Conservation (phyloP, 2,888 invertebrate species). For the Acronicta alni region DNA sequence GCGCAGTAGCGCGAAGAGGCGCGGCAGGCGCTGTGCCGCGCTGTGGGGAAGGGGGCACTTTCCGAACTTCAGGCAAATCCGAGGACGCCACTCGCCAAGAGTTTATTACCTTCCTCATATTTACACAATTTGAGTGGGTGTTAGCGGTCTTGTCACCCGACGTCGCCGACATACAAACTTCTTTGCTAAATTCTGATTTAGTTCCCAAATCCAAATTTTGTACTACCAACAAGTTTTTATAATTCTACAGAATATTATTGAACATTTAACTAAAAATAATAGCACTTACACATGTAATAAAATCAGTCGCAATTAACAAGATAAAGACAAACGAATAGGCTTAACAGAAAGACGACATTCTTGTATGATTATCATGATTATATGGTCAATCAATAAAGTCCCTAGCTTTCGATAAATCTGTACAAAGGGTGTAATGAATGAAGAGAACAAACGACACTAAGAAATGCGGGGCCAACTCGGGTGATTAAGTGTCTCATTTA, state of each 20-base stretch:
- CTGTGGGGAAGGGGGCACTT: constrained; percentile 75
- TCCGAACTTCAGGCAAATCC: constrained; percentile 84
- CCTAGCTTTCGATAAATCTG: constrained; percentile 58
- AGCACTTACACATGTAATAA: too few relatives aligned
- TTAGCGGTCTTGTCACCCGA: constrained; percentile 71
- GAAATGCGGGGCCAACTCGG: constrained; percentile 84
- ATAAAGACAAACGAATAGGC: too few relatives aligned
- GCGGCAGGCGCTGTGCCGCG: constrained; percentile 50
- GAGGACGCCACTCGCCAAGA: constrained; percentile 77
- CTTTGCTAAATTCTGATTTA: constrained; percentile 37
- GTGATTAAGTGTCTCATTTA: constrained; percentile 90
- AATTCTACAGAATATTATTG: background rate
- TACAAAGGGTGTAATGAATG: constrained; percentile 76
- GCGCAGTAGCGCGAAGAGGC: constrained; percentile 56
- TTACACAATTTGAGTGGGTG: constrained; percentile 84
- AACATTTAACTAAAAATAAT: background rate
- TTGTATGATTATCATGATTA: background rate
- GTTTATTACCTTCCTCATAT: constrained; percentile 87
- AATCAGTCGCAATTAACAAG: too few relatives aligned
- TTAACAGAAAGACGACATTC: background rate
- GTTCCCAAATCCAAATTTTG: constrained; percentile 6
- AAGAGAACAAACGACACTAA: constrained; percentile 84
- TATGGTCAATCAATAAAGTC: constrained; percentile 39
- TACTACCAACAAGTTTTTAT: background rate
- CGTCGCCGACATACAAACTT: constrained; percentile 59